A percentile compares a stretch with the other conserved stretches of the same genome.
phyloP scores from a whole-genome alignment of 2,888 invertebrate species.

The Hyposoter dolosus region DNA sequence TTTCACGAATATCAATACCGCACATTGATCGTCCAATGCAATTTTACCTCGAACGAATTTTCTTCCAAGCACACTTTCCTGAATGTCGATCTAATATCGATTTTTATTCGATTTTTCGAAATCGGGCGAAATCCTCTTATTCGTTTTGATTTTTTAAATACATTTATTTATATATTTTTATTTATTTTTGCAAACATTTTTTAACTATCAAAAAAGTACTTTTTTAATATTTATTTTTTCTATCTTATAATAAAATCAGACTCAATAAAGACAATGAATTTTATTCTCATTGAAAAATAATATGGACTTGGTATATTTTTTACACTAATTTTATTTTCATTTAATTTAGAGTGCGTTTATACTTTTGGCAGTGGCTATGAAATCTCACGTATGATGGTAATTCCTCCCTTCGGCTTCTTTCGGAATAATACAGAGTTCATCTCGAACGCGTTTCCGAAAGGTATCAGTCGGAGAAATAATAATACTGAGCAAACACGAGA shows the following conservation, averaged over 20 bases:
- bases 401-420: background rate
- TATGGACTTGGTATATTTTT: background rate
- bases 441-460: background rate
- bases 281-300: background rate
- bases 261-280: background rate
- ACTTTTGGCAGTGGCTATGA: background rate
- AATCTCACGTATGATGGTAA: background rate
- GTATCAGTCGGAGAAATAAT: background rate
- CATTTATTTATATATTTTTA: background rate
- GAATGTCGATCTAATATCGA: background rate
- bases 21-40: background rate
- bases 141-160: background rate
- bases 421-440: constrained; percentile 12
- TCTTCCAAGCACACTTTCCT: background rate
- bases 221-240: too few species aligned
- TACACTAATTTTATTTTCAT: background rate
- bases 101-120: too few species aligned
- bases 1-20: constrained; percentile 1
- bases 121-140: constrained; percentile 6
- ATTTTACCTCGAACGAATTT: background rate
- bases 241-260: background rate
- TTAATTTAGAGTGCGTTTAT: background rate
- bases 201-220: too few species aligned
- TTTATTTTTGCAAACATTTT: background rate
- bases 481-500: constrained; percentile 18